These are phyloP conservation scores for Ylistrum balloti DNA, from an alignment of 1,140 invertebrate species.

Conservation along the genomic window DNA sequence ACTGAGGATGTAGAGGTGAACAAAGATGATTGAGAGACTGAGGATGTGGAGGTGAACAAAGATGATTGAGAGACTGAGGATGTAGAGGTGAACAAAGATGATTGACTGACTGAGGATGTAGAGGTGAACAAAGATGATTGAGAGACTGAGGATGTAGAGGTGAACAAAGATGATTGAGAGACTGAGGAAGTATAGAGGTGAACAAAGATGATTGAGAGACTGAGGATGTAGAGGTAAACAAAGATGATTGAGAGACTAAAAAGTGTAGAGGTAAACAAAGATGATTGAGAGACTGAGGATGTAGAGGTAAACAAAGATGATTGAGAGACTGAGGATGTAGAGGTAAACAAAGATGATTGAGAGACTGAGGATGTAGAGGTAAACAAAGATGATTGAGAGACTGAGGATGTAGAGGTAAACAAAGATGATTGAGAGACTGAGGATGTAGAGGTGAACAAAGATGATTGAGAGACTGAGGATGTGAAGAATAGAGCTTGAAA, in stretches of 20 bases:
- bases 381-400: not conserved
- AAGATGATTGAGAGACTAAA: not conserved
- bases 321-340: not conserved
- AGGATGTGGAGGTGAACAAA: too few species aligned
- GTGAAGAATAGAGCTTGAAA: not conserved
- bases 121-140: too few species aligned
- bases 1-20: not conserved
- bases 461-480: not conserved
- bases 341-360: too few species aligned
- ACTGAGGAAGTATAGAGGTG: not conserved
- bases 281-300: too few species aligned
- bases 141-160: not conserved
- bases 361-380: not conserved
- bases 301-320: not conserved
- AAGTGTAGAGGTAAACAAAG: too few species aligned
- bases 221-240: not conserved
- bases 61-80: too few species aligned
- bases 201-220: too few species aligned
- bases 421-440: too few species aligned
- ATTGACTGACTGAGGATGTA: not conserved
- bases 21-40: not conserved
- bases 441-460: not conserved
- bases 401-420: not conserved
- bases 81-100: not conserved
- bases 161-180: not conserved